These are phyloP conservation scores for Lipophrys pholis DNA, from an alignment of 2,113 vertebrate species.

Conservation along the genomic window DNA sequence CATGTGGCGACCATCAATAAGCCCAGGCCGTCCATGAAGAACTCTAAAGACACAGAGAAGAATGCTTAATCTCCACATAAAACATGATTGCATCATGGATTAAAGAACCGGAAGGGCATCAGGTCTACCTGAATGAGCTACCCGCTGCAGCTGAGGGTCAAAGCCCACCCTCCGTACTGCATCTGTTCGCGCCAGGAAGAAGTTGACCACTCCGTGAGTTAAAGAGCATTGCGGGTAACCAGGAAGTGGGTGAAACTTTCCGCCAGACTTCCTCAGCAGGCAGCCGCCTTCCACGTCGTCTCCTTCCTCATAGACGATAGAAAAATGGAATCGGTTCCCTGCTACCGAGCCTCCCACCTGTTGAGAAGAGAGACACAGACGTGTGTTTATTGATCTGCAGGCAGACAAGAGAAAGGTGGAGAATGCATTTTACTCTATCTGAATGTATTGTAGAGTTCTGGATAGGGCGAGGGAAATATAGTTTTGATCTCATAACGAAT, in stretches of 20 bases:
- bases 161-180: constrained; percentile 78
- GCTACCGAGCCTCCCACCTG: constrained; percentile 79
- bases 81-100: no score
- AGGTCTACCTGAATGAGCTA: constrained; percentile 80
- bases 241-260: constrained; percentile 59
- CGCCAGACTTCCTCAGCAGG: constrained; percentile 49
- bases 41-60: constrained; percentile 69
- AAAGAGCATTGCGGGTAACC: constrained; percentile 76
- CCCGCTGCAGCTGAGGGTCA: constrained; percentile 78
- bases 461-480: no score
- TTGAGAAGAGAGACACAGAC: neutral
- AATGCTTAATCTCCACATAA: no score
- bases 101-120: no score
- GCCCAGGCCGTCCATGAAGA: constrained; percentile 84
- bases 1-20: constrained; percentile 79
- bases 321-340: constrained; percentile 74
- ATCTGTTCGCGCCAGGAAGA: constrained; percentile 84
- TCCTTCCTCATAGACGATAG: constrained; percentile 75
- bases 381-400: no score
- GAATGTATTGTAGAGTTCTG: no score
- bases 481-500: no score
- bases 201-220: constrained; percentile 78
- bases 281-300: constrained; percentile 69
- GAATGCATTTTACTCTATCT: no score
- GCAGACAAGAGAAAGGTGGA: no score